Percentiles rank a stretch among this genome's conserved stretches.
These are phyloP conservation scores for Biston betularia DNA, from an alignment of 2,888 invertebrate genomes.

Conservation along the genomic window DNA sequence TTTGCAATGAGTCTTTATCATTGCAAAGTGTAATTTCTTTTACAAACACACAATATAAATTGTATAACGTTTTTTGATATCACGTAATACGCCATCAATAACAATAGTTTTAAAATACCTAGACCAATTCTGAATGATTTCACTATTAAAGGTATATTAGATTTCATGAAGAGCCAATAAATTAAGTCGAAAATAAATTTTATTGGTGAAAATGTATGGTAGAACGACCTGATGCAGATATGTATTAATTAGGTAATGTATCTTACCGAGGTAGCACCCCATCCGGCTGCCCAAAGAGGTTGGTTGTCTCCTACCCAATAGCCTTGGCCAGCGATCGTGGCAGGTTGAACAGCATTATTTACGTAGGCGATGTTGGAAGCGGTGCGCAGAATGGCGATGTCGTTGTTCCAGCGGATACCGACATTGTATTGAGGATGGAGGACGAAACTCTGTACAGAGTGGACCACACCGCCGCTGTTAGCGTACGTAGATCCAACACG, in stretches of 20 bases:
- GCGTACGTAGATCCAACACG: constrained; percentile 52
- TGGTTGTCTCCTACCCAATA: constrained; percentile 42
- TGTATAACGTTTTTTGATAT: too few species aligned
- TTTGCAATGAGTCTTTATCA: too few species aligned
- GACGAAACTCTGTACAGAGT: not conserved
- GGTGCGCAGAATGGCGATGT: constrained; percentile 57
- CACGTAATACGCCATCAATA: too few species aligned
- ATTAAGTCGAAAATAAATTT: too few species aligned
- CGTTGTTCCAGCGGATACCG: constrained; percentile 45
- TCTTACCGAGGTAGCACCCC: constrained; percentile 62
- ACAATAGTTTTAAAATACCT: too few species aligned
- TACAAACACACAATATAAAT: too few species aligned
- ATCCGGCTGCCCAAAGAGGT: constrained; percentile 64
- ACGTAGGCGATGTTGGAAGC: constrained; percentile 40
- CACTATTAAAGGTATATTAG: too few species aligned
- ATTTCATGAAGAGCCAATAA: too few species aligned
- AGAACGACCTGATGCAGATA: too few species aligned
- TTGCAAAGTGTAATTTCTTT: too few species aligned
- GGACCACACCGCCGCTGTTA: constrained; percentile 49
- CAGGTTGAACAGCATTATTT: constrained; percentile 41
- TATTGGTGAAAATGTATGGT: too few species aligned
- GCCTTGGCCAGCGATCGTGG: not conserved
- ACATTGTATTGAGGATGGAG: constrained; percentile 29
- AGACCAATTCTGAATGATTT: too few species aligned
- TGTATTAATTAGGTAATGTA: constrained; percentile 10